A percentile compares a stretch with the other conserved stretches of the same genome.
Evolutionary conservation across 2,888 invertebrate species (phyloP).

Genomic region (Mythimna albipuncta): DNA sequence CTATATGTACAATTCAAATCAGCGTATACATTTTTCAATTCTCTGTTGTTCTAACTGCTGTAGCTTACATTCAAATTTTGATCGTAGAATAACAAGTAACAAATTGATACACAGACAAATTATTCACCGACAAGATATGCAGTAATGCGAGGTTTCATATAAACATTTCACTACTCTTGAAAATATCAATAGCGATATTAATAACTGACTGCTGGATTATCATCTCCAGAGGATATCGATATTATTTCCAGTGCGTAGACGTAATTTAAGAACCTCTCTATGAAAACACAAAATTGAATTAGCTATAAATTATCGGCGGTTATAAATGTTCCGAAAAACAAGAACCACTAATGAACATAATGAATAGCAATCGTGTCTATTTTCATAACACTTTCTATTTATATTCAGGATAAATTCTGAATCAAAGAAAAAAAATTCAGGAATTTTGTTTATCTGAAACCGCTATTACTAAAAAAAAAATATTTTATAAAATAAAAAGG

Average conservation of each 20-base stretch:
- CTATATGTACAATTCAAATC: neutral
- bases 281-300: constrained; percentile 26
- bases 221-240: constrained; percentile 22
- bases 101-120: constrained; percentile 8
- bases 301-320: constrained; percentile 22
- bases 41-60: neutral
- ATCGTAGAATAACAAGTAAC: constrained; percentile 23
- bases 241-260: constrained; percentile 26
- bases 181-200: constrained; percentile 47
- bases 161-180: constrained; percentile 40
- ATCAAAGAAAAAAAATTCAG: constrained; percentile 12
- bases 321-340: constrained; percentile 30
- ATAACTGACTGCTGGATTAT: constrained; percentile 33
- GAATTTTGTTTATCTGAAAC: constrained; percentile 29
- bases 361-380: constrained; percentile 5
- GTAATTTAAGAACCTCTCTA: constrained; percentile 10
- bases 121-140: constrained; percentile 25
- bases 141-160: constrained; percentile 9
- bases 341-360: constrained; percentile 28
- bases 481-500: neutral
- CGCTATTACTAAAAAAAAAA: constrained; percentile 3
- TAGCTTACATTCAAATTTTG: constrained; percentile 2
- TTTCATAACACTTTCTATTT: constrained; percentile 3
- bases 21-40: neutral
- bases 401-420: constrained; percentile 6